These are phyloP conservation scores for Solenopsis fugax DNA, from an alignment of 1,140 invertebrate genomes.

Conservation along the genomic window DNA sequence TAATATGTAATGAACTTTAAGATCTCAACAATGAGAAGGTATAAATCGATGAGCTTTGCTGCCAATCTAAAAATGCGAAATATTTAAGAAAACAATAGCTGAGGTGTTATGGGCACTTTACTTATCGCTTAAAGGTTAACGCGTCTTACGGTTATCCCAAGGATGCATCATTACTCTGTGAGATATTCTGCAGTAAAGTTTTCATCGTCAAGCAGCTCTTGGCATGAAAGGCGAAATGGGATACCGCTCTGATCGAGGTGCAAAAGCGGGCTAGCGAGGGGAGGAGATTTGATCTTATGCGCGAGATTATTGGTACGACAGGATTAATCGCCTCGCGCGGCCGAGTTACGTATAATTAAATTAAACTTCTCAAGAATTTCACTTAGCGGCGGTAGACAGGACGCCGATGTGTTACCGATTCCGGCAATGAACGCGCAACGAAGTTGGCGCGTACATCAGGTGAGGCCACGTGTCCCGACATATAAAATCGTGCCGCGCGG, in stretches of 20 bases:
- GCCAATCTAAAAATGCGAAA: too few species aligned
- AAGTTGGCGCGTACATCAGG: constrained; percentile 76
- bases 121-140: too few species aligned
- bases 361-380: constrained; percentile 82
- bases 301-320: constrained; percentile 70
- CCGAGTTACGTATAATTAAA: constrained; percentile 79
- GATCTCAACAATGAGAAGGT: too few species aligned
- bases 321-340: constrained; percentile 77
- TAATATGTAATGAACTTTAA: too few species aligned
- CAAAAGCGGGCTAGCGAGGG: background rate
- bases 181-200: constrained; percentile 26
- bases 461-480: constrained; percentile 51
- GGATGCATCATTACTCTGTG: background rate
- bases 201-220: background rate
- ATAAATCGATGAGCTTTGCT: too few species aligned
- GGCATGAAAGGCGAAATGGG: background rate
- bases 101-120: too few species aligned
- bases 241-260: background rate
- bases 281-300: constrained; percentile 27
- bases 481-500: constrained; percentile 54
- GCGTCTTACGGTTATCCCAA: background rate
- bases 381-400: constrained; percentile 75
- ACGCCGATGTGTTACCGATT: constrained; percentile 80
- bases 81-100: too few species aligned
- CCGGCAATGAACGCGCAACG: constrained; percentile 52